These are phyloP conservation scores for Xestia ashworthii DNA, from an alignment of 2,888 invertebrate species.

Conservation along the genomic window DNA sequence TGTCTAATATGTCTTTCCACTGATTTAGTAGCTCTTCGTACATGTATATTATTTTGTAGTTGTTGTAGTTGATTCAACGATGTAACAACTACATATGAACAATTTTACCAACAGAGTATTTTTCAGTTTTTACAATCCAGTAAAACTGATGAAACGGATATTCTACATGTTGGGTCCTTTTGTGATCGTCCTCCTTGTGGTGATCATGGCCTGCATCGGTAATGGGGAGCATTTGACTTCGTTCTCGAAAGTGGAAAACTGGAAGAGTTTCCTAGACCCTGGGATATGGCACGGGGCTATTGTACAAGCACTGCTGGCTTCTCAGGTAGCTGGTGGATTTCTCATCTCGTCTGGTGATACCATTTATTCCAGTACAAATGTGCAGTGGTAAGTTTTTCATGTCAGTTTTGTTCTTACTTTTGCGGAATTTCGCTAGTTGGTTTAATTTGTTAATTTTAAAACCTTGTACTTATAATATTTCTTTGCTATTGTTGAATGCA, in stretches of 20 bases:
- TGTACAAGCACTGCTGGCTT: conserved; percentile 79
- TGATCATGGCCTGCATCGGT: conserved; percentile 72
- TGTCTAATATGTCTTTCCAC: background rate
- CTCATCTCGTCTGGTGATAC: conserved; percentile 81
- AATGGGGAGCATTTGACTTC: conserved; percentile 63
- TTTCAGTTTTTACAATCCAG: conserved; percentile 83
- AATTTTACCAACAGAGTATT: conserved; percentile 61
- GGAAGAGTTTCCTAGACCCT: conserved; percentile 75
- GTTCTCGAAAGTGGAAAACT: conserved; percentile 69
- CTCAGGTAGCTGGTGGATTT: conserved; percentile 83
- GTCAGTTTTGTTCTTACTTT: background rate
- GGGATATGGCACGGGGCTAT: conserved; percentile 81
- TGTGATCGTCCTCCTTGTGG: conserved; percentile 70
- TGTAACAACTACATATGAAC: conserved; percentile 17
- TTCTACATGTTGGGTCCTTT: conserved; percentile 77
- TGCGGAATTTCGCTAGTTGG: background rate
- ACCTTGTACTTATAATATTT: too few species aligned
- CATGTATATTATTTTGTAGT: background rate
- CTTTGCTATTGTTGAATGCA: background rate
- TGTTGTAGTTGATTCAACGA: conserved; percentile 1
- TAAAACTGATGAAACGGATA: conserved; percentile 82
- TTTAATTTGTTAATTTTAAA: background rate
- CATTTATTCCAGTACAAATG: conserved; percentile 79
- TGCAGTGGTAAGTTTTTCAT: conserved; percentile 78
- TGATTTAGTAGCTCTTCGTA: background rate